These are phyloP conservation scores for Crocallis elinguaria DNA, from an alignment of 2,888 invertebrate genomes.

Conservation along the genomic window DNA sequence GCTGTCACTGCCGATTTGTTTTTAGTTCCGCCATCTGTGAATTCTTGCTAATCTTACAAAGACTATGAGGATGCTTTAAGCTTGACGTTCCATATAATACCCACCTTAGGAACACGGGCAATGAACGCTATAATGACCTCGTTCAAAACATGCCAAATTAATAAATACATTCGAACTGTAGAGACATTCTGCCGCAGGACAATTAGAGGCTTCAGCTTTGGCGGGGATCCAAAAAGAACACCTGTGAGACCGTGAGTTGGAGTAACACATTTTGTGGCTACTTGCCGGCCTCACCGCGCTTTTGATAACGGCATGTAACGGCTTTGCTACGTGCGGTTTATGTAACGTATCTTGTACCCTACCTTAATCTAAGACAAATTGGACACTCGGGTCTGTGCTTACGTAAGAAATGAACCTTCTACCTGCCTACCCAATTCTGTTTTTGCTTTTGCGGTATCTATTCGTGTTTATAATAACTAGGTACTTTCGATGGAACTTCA, in stretches of 20 bases:
- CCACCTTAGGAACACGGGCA: no score
- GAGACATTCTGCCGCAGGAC: slow-evolving; percentile 32
- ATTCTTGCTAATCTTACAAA: no score
- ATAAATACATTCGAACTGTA: slow-evolving; percentile 26
- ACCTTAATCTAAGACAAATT: slow-evolving; percentile 25
- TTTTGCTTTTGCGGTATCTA: not conserved
- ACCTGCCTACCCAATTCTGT: slow-evolving; percentile 1
- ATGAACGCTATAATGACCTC: not conserved
- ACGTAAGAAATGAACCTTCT: slow-evolving; percentile 14
- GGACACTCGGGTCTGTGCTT: slow-evolving; percentile 17
- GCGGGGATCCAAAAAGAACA: slow-evolving; percentile 38
- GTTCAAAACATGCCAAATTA: slow-evolving; percentile 11
- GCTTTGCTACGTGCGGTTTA: slow-evolving; percentile 24
- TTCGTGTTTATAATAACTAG: not conserved
- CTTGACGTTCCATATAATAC: no score
- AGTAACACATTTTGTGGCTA: slow-evolving; percentile 35
- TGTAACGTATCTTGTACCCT: slow-evolving; percentile 17
- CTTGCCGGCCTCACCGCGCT: slow-evolving; percentile 25
- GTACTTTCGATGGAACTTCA: no score
- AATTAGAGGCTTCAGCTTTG: slow-evolving; percentile 30
- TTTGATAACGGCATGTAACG: slow-evolving; percentile 29
- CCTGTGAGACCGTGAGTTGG: slow-evolving; percentile 23
- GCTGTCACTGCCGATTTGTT: no score
- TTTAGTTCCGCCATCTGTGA: no score
- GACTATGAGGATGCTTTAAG: no score